Percentiles rank a stretch among this genome's conserved stretches.
Conservation (phyloP, 2,113 vertebrate genomes). For the Trachemys scripta region DNA sequence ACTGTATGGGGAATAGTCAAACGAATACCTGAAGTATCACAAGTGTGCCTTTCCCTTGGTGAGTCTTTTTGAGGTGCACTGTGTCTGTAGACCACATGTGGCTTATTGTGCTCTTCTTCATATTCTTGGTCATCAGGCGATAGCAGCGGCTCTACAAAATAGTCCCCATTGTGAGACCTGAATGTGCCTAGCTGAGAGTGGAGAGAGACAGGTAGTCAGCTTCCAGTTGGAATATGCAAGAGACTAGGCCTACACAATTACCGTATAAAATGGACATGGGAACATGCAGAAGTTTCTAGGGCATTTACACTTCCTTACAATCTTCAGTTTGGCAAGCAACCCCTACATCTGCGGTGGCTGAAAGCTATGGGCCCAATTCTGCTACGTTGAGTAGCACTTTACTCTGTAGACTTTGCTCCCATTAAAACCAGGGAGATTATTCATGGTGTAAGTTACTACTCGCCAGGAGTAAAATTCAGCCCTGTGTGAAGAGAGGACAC, state of each 20-base stretch:
- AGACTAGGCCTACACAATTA: not conserved
- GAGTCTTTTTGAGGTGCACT: slow-evolving; percentile 75
- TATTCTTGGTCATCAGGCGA: slow-evolving; percentile 86
- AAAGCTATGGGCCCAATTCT: not conserved
- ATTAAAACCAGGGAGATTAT: not conserved
- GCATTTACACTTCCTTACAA: not conserved
- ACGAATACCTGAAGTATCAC: slow-evolving; percentile 90
- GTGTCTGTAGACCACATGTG: slow-evolving; percentile 93
- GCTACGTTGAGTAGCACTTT: rapidly evolving
- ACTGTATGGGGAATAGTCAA: not conserved
- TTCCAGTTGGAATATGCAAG: rapidly evolving
- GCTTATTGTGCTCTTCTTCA: slow-evolving; percentile 96
- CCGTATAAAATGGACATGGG: rapidly evolving
- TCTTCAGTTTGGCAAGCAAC: not conserved
- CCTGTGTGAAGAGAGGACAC: rapidly evolving
- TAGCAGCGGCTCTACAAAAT: slow-evolving; percentile 95
- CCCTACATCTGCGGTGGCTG: not conserved
- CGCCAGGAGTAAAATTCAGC: not conserved
- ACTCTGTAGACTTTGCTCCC: not conserved
- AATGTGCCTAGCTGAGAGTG: slow-evolving; percentile 94
- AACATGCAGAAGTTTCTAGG: rapidly evolving
- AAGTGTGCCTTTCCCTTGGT: slow-evolving; percentile 77
- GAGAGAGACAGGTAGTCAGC: slow-evolving; percentile 46
- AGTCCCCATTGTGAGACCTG: slow-evolving; percentile 95
- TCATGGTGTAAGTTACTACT: not conserved